Conservation (phyloP, 2,113 vertebrate species). For the Myrmecobius fasciatus region DNA sequence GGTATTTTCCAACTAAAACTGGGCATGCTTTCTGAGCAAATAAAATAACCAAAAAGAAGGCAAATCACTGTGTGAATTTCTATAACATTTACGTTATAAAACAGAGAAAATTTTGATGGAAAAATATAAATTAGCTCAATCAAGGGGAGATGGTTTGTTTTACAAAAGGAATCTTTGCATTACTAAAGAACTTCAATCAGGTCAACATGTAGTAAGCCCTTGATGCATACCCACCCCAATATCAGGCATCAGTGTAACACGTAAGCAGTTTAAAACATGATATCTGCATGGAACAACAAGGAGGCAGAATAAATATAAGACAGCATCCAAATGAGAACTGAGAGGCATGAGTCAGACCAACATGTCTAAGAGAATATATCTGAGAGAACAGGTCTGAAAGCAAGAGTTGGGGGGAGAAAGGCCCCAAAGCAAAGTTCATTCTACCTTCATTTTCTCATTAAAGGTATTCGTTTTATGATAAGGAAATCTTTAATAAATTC, state of each 20-base stretch:
- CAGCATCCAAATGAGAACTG: not conserved
- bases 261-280: not conserved
- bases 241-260: not conserved
- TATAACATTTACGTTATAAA: not conserved
- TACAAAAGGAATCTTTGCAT: not conserved
- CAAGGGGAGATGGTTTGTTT: not conserved
- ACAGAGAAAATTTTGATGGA: not conserved
- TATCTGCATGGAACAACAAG: not conserved
- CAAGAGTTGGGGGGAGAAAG: not conserved
- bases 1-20: not conserved
- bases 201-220: not conserved
- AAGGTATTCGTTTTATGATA: not conserved
- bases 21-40: not conserved
- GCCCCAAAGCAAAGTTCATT: not conserved
- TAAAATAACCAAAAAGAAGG: not conserved
- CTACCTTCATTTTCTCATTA: constrained; percentile 17
- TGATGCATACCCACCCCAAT: not conserved
- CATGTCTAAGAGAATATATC: not conserved
- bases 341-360: not conserved
- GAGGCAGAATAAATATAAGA: not conserved
- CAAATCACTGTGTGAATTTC: not conserved
- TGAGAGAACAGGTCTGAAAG: too few relatives aligned
- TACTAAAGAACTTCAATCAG: not conserved
- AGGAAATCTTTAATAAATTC: not conserved
- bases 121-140: not conserved